These are phyloP conservation scores for Panagrolaimus sp. DNA, from an alignment of 1,140 invertebrate genomes.

Conservation along the genomic window DNA sequence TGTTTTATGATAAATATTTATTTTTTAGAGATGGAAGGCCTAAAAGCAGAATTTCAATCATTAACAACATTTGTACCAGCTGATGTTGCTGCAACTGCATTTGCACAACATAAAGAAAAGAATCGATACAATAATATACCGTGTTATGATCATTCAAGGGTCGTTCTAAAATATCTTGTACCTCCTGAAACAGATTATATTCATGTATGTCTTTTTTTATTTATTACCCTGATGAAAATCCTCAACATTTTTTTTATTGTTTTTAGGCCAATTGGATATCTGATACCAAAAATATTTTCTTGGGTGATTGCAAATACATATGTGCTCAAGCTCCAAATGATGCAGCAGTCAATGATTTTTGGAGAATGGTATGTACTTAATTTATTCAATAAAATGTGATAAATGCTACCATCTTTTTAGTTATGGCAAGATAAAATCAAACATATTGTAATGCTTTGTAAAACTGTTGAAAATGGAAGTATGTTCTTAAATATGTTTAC, in stretches of 20 bases:
- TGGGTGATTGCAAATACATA: slow-evolving; percentile 19
- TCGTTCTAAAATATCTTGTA: slow-evolving; percentile 30
- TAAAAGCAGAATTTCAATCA: slow-evolving; percentile 20
- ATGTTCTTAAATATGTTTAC: too few species aligned
- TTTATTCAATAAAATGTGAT: too few species aligned
- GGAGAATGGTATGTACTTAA: slow-evolving; percentile 4
- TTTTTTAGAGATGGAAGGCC: slow-evolving; percentile 6
- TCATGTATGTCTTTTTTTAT: background rate
- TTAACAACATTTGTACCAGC: slow-evolving; percentile 14
- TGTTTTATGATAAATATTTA: background rate
- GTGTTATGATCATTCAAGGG: slow-evolving; percentile 36
- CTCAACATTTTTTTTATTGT: background rate
- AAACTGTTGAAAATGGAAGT: slow-evolving; percentile 16
- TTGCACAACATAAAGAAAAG: slow-evolving; percentile 14
- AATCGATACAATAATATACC: slow-evolving; percentile 30
- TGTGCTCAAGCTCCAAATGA: slow-evolving; percentile 3
- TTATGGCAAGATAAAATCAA: slow-evolving; percentile 15
- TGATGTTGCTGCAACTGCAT: slow-evolving; percentile 13
- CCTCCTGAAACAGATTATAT: slow-evolving; percentile 37
- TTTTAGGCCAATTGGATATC: slow-evolving; percentile 28
- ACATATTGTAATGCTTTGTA: slow-evolving; percentile 28
- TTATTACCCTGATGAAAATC: background rate
- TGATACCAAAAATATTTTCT: slow-evolving; percentile 14
- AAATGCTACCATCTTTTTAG: too few species aligned
- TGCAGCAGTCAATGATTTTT: background rate